phyloP scores from a whole-genome alignment of 1,140 invertebrate genomes.

The Aphelenchoides avenae region DNA sequence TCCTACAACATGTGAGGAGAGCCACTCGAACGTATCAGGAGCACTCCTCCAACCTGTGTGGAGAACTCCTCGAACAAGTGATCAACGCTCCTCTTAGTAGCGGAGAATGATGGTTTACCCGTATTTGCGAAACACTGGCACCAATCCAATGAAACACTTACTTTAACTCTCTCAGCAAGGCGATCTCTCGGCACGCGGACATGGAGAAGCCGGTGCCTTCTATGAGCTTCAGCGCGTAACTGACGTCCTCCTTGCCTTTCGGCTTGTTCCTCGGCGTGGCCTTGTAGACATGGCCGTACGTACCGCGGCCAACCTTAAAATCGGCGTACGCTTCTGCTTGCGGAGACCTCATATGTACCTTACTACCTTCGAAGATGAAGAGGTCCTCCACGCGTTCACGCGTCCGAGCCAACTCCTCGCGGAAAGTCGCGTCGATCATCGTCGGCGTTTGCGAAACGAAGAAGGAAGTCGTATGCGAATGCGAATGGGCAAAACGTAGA shows the following conservation, averaged over 20 bases:
- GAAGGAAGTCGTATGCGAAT: too few species aligned
- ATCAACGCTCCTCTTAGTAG: too few species aligned
- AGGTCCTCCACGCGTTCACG: conserved; percentile 78
- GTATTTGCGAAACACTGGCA: too few species aligned
- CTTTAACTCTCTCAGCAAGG: conserved; percentile 93
- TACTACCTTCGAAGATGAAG: conserved; percentile 97
- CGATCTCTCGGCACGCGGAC: conserved; percentile 98
- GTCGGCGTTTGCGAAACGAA: too few species aligned
- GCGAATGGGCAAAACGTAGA: too few species aligned
- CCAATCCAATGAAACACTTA: conserved; percentile 66
- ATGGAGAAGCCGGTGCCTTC: conserved; percentile 99
- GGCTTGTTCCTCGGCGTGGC: conserved; percentile 70
- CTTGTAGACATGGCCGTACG: conserved; percentile 96
- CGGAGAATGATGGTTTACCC: too few species aligned
- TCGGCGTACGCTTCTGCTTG: conserved; percentile 8
- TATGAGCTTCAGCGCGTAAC: conserved; percentile 97
- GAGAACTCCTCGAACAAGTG: too few species aligned
- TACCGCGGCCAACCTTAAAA: conserved; percentile 76
- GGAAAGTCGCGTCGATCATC: conserved; percentile 47
- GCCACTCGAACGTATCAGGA: too few species aligned
- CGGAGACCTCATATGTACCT: conserved; percentile 68
- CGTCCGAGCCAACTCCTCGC: conserved; percentile 35
- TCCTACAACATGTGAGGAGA: too few species aligned
- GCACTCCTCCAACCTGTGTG: too few species aligned
- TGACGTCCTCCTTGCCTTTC: conserved; percentile 61